phyloP scores from a whole-genome alignment of 2,113 vertebrate species.

The Eolophus roseicapilla region DNA sequence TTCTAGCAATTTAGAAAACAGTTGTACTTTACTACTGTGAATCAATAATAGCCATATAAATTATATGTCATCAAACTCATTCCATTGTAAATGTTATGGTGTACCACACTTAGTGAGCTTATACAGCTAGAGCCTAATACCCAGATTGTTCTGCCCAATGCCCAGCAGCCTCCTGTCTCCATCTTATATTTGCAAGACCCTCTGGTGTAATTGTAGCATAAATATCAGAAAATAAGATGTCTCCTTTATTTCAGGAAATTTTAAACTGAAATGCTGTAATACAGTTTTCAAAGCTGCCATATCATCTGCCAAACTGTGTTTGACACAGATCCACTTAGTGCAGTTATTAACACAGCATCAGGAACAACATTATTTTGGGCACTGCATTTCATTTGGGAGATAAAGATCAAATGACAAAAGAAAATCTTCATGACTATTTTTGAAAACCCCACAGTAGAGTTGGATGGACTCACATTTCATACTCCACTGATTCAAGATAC shows the following conservation, averaged over 20 bases:
- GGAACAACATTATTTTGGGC: background rate
- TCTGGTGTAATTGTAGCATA: background rate
- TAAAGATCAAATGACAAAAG: background rate
- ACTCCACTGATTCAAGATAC: background rate
- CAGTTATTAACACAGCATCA: background rate
- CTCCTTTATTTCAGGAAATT: background rate
- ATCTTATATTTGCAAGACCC: background rate
- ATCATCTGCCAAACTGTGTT: background rate
- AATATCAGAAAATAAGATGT: background rate
- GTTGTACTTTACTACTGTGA: constrained; percentile 19
- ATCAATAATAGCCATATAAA: constrained; percentile 51
- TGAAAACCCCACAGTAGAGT: background rate
- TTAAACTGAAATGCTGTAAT: background rate
- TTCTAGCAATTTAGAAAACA: constrained; percentile 40
- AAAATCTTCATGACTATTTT: background rate
- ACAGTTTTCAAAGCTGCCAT: background rate
- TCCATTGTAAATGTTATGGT: background rate
- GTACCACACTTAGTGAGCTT: background rate
- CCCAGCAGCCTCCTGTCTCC: background rate
- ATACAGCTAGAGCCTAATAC: constrained; percentile 1
- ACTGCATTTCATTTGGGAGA: background rate
- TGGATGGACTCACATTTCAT: background rate
- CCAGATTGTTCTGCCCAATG: background rate
- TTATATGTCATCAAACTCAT: constrained; percentile 27
- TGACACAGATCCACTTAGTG: background rate